These are phyloP conservation scores for Malachius bipustulatus DNA, from an alignment of 2,888 invertebrate species.

Conservation along the genomic window DNA sequence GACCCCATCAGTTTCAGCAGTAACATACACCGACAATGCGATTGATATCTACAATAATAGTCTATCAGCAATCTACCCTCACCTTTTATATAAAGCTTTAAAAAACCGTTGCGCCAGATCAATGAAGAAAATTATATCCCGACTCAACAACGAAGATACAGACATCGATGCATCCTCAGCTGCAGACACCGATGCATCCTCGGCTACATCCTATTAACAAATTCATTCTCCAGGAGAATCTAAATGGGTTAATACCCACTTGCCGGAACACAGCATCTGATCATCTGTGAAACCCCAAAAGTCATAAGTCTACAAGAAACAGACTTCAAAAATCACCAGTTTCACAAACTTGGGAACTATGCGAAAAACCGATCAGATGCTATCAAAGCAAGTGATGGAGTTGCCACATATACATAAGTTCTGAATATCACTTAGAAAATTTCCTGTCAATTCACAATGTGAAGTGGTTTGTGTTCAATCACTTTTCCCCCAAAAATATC, in stretches of 20 bases:
- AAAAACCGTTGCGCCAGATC: too few relatives aligned
- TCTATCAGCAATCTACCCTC: too few relatives aligned
- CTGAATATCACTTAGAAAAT: constrained; percentile 4
- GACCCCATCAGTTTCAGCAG: too few relatives aligned
- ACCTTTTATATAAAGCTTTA: too few relatives aligned
- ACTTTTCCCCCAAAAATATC: too few relatives aligned
- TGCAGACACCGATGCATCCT: too few relatives aligned
- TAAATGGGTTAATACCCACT: constrained; percentile 11
- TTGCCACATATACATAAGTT: constrained; percentile 10
- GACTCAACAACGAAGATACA: too few relatives aligned
- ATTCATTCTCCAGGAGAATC: constrained; percentile 10
- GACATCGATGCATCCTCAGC: too few relatives aligned
- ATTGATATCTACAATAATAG: too few relatives aligned
- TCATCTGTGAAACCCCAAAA: constrained; percentile 7
- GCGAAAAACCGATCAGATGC: not conserved
- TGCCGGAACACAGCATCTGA: constrained; percentile 9
- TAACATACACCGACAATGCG: too few relatives aligned
- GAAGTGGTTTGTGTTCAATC: constrained; percentile 9
- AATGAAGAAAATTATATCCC: too few relatives aligned
- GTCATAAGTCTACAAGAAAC: constrained; percentile 9
- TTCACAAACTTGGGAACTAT: constrained; percentile 1
- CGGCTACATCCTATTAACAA: too few relatives aligned
- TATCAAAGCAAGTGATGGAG: constrained; percentile 9
- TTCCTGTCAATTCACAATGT: constrained; percentile 9
- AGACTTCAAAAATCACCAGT: constrained; percentile 6